These are phyloP conservation scores for Onychostruthus taczanowskii DNA, from an alignment of 2,113 vertebrate genomes.

Conservation along the genomic window DNA sequence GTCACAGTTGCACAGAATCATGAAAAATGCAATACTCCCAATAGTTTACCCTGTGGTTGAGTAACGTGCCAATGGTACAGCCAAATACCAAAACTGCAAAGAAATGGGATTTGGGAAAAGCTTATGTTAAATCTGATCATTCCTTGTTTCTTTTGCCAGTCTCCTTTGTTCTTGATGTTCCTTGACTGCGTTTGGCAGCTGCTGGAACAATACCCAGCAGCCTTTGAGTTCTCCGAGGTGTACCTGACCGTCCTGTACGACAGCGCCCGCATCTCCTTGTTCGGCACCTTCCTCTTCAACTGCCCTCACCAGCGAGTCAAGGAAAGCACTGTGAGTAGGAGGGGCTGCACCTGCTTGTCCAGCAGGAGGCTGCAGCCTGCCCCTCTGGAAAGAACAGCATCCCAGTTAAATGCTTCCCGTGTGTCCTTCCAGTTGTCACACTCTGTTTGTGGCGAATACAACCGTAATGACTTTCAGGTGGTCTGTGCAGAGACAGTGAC, in stretches of 20 bases:
- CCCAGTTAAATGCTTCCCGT: not conserved
- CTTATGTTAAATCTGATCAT: not conserved
- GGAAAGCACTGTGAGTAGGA: slow-evolving; percentile 83
- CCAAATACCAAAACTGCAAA: not conserved
- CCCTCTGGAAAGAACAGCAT: not conserved
- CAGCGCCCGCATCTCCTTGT: slow-evolving; percentile 89
- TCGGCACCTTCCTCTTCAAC: slow-evolving; percentile 97
- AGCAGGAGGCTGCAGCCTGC: not conserved
- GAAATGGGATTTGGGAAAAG: not conserved
- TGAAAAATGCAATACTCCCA: not conserved
- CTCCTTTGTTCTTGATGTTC: slow-evolving; percentile 92
- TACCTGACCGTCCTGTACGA: slow-evolving; percentile 89
- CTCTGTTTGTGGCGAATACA: not conserved
- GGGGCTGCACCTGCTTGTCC: not conserved
- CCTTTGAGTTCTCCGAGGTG: slow-evolving; percentile 94
- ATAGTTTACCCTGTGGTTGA: not conserved
- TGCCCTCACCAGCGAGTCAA: slow-evolving; percentile 87
- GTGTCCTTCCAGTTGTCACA: not conserved
- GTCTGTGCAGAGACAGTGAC: not conserved
- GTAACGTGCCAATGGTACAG: not conserved
- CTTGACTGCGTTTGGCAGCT: slow-evolving; percentile 97
- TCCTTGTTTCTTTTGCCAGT: slow-evolving; percentile 69
- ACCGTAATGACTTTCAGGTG: not conserved
- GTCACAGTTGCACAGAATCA: not conserved
- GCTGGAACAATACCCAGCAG: slow-evolving; percentile 90